Percentiles rank a stretch among this genome's conserved stretches.
These are phyloP conservation scores for Chaetodon trifasciatus DNA, from an alignment of 2,797 vertebrate species.

Conservation along the genomic window DNA sequence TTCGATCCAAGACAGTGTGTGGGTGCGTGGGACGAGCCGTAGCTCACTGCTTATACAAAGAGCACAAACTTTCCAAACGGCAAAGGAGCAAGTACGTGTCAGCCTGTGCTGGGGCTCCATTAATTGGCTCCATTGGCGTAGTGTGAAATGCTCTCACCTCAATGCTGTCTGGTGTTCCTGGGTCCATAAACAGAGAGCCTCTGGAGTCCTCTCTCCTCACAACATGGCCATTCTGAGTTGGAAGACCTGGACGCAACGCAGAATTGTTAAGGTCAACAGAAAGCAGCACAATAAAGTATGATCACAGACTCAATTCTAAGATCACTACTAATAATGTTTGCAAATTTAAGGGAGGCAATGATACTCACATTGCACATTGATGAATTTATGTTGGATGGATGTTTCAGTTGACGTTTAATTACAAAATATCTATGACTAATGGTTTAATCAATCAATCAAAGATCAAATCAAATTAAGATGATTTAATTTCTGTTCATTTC, in stretches of 20 bases:
- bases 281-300: background rate
- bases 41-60: background rate
- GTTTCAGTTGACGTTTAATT: no score
- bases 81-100: background rate
- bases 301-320: background rate
- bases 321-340: background rate
- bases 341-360: background rate
- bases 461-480: no score
- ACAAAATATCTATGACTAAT: no score
- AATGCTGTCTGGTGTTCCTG: constrained; percentile 77
- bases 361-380: background rate
- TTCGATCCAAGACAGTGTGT: background rate
- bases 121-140: background rate
- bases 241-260: constrained; percentile 72
- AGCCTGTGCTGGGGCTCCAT: background rate
- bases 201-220: constrained; percentile 93
- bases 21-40: background rate
- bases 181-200: constrained; percentile 90
- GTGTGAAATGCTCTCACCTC: constrained; percentile 74
- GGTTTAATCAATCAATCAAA: no score
- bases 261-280: background rate
- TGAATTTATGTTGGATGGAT: background rate
- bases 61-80: background rate
- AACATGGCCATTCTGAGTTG: constrained; percentile 87
- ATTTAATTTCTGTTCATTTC: no score